These are phyloP conservation scores for Natator depressus DNA, from an alignment of 2,113 vertebrate genomes.

Conservation along the genomic window DNA sequence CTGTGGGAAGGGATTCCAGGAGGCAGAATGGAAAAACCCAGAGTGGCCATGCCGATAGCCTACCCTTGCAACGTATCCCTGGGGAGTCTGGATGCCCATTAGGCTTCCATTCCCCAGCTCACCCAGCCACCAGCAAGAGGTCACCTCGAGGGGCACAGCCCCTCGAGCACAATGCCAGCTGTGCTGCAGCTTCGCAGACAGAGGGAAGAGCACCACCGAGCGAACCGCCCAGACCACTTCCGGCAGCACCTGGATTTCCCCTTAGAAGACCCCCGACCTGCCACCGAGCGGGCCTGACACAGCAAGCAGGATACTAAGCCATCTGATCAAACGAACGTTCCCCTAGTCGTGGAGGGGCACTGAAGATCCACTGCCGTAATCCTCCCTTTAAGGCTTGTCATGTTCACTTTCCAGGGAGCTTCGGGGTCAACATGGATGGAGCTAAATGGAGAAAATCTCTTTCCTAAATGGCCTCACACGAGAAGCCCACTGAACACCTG, in stretches of 20 bases:
- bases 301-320: no score
- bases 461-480: background rate
- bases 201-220: background rate
- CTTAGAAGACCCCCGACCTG: background rate
- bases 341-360: no score
- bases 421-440: background rate
- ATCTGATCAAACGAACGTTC: no score
- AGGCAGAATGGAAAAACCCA: background rate
- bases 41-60: no score
- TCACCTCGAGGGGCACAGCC: background rate
- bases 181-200: background rate
- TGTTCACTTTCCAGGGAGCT: background rate
- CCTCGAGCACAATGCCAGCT: background rate
- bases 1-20: background rate
- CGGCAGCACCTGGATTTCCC: background rate
- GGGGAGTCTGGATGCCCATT: background rate
- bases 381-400: background rate
- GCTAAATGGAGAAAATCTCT: background rate
- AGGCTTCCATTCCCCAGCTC: background rate
- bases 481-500: background rate
- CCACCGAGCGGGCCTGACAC: background rate
- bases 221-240: background rate
- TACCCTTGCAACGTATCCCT: background rate
- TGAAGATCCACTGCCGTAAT: no score
- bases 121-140: background rate